Percentiles rank a stretch among this genome's conserved stretches.
These are phyloP conservation scores for Platyrinchus mystaceus DNA, from an alignment of 2,797 vertebrate genomes.

Conservation along the genomic window DNA sequence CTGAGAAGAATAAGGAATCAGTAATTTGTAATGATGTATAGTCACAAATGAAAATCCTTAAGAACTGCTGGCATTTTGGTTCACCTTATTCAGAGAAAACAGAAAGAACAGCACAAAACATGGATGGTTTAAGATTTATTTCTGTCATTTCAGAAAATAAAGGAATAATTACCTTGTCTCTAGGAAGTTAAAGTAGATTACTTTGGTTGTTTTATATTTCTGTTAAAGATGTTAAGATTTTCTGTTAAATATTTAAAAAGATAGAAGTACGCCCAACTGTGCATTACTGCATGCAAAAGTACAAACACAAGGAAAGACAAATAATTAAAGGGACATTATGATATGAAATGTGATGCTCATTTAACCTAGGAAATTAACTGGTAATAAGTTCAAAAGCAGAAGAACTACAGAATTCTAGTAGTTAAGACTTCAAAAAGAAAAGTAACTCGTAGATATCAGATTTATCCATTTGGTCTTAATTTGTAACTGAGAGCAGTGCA, in stretches of 20 bases:
- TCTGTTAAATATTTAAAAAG: background rate
- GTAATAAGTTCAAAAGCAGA: background rate
- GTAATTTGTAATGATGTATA: background rate
- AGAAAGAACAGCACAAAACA: background rate
- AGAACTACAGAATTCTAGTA: background rate
- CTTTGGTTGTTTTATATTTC: background rate
- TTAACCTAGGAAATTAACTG: background rate
- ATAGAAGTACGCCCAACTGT: accelerated
- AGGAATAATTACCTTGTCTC: background rate
- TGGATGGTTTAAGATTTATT: background rate
- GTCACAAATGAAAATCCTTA: background rate
- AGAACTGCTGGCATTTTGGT: background rate
- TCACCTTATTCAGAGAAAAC: background rate
- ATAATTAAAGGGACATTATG: background rate
- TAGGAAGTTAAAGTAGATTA: background rate
- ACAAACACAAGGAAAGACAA: background rate
- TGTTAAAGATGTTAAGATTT: background rate
- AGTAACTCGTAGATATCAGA: constrained; percentile 1
- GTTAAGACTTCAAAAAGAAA: background rate
- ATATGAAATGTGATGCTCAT: background rate
- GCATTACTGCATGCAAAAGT: background rate
- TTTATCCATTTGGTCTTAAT: constrained; percentile 32
- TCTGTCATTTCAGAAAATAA: background rate
- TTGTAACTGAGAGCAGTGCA: background rate
- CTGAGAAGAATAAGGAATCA: background rate